phyloP scores from a whole-genome alignment of 2,113 vertebrate genomes.

The Gambusia holbrooki region DNA sequence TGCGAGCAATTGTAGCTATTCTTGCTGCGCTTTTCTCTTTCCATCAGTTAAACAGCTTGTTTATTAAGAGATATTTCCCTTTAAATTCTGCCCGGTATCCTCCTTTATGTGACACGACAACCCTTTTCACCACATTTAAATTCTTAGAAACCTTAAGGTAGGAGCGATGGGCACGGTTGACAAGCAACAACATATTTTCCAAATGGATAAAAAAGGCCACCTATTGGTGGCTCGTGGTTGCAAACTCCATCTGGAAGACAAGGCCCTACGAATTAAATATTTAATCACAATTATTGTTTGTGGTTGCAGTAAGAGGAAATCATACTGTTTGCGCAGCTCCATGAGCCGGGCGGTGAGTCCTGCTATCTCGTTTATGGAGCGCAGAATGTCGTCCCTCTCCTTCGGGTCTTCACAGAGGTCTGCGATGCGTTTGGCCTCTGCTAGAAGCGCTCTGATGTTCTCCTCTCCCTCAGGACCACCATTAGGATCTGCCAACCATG shows the following conservation, averaged over 20 bases:
- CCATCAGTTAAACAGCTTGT: not conserved
- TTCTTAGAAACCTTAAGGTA: conserved; percentile 55
- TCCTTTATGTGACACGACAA: not conserved
- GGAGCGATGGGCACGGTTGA: conserved; percentile 51
- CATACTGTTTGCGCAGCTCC: conserved; percentile 91
- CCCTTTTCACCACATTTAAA: conserved; percentile 34
- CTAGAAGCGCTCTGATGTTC: conserved; percentile 89
- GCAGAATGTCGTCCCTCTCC: conserved; percentile 95
- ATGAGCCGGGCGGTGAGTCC: conserved; percentile 89
- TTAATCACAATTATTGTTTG: not conserved
- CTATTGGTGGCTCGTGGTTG: conserved; percentile 44
- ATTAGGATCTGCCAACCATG: conserved; percentile 96
- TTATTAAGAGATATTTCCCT: conserved; percentile 40
- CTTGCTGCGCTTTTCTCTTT: too few species aligned
- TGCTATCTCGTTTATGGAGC: conserved; percentile 92
- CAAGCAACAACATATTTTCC: conserved; percentile 68
- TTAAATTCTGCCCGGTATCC: conserved; percentile 3
- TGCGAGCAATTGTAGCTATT: too few species aligned
- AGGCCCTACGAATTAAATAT: conserved; percentile 54
- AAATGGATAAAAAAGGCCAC: conserved; percentile 58
- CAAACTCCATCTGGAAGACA: conserved; percentile 59
- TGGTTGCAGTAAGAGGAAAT: conserved; percentile 23
- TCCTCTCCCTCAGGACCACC: conserved; percentile 95
- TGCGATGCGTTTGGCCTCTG: conserved; percentile 93
- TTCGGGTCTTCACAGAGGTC: conserved; percentile 95